phyloP scores from a whole-genome alignment of 2,888 invertebrate species.

The Sisyra terminalis region DNA sequence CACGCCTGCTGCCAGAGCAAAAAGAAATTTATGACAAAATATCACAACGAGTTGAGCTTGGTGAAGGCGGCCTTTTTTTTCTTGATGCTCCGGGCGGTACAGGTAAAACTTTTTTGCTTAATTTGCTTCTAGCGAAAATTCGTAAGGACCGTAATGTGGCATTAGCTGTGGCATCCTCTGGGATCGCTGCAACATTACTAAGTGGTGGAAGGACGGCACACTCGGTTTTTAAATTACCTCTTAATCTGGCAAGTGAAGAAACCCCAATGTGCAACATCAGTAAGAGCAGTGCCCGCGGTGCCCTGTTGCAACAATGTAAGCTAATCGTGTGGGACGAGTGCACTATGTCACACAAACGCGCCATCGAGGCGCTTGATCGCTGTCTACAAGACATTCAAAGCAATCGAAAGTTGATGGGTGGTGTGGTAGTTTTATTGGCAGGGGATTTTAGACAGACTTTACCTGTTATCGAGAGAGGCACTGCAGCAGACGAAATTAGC shows the following conservation, averaged over 20 bases:
- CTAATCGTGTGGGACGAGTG: conserved; percentile 14
- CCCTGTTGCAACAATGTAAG: conserved; percentile 9
- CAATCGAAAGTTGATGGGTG: conserved; percentile 12
- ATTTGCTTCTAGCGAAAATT: conserved; percentile 14
- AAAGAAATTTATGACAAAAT: no score
- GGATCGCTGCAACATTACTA: conserved; percentile 6
- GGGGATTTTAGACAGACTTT: conserved; percentile 16
- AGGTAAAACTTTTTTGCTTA: conserved; percentile 15
- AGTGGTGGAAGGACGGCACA: conserved; percentile 8
- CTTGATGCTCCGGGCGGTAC: conserved; percentile 20
- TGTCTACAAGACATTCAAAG: conserved; percentile 10
- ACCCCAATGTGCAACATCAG: conserved; percentile 2
- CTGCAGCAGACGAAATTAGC: conserved; percentile 1
- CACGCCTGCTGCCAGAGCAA: no score
- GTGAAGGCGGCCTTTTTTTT: no score
- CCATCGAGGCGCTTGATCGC: conserved; percentile 15
- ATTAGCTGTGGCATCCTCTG: conserved; percentile 11
- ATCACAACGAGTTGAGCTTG: no score
- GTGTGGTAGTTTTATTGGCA: conserved; percentile 13
- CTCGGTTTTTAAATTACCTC: conserved; percentile 7
- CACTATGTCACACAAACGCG: conserved; percentile 14
- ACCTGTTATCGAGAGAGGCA: conserved; percentile 11
- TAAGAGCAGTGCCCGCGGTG: conserved; percentile 3
- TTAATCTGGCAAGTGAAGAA: conserved; percentile 6
- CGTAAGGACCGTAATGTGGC: conserved; percentile 9